Evolutionary conservation across 1,140 invertebrate species (phyloP).

Genomic region (Conus ventricosus): DNA sequence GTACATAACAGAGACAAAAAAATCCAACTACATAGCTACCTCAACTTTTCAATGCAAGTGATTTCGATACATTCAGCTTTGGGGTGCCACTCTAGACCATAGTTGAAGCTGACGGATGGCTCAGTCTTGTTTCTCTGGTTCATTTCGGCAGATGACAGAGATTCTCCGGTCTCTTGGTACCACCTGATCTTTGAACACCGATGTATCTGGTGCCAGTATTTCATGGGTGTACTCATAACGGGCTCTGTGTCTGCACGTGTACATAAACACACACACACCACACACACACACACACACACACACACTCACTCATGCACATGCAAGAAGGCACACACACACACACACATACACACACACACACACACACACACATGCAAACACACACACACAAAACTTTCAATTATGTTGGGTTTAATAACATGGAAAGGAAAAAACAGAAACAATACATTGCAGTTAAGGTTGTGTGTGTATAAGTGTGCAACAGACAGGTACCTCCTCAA

Average conservation of each 20-base stretch:
- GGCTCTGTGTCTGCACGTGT: constrained; percentile 81
- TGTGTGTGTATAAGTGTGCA: neutral
- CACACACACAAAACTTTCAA: too few relatives aligned
- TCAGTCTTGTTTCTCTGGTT: constrained; percentile 76
- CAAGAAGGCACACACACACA: neutral
- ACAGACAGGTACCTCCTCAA: neutral
- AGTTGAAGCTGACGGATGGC: too few relatives aligned
- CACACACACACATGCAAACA: neutral
- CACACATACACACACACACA: neutral
- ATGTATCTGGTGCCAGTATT: constrained; percentile 86
- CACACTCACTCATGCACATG: neutral
- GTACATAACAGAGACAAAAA: too few relatives aligned
- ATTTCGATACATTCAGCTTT: too few relatives aligned
- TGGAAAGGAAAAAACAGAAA: too few relatives aligned
- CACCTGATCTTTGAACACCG: constrained; percentile 82
- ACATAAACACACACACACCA: neutral
- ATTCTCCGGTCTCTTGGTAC: constrained; percentile 85
- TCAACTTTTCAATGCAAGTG: too few relatives aligned
- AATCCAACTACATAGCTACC: too few relatives aligned
- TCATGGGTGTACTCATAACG: constrained; percentile 96
- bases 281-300: neutral
- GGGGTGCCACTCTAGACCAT: too few relatives aligned
- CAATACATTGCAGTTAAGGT: neutral
- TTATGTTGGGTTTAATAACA: too few relatives aligned
- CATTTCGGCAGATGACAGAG: constrained; percentile 93